Percentiles rank a stretch among this genome's conserved stretches.
phyloP scores from a whole-genome alignment of 2,888 invertebrate species.

The Thecophora atra region DNA sequence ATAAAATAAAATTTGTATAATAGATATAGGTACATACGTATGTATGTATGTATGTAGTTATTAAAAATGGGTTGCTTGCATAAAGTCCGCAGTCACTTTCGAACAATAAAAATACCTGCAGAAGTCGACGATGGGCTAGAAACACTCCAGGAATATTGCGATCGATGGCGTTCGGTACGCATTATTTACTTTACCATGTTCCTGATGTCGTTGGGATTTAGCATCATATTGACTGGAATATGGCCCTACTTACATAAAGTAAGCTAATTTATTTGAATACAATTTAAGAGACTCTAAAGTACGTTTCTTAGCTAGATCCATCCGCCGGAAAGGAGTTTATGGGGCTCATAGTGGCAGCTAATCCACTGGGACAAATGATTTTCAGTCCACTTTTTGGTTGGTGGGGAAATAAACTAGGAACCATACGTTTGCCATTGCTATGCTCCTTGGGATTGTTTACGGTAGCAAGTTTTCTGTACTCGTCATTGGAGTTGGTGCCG shows the following conservation, averaged over 20 bases:
- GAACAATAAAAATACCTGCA: conserved; percentile 53
- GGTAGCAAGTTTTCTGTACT: conserved; percentile 77
- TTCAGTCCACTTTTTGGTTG: conserved; percentile 85
- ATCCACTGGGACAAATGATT: conserved; percentile 87
- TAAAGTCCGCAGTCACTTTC: conserved; percentile 49
- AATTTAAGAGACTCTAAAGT: neutral
- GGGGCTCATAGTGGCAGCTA: conserved; percentile 85
- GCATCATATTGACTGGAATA: conserved; percentile 85
- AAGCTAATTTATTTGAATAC: conserved; percentile 43
- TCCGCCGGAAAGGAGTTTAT: conserved; percentile 83
- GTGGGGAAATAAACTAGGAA: conserved; percentile 82
- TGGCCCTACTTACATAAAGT: conserved; percentile 91
- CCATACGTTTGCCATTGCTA: conserved; percentile 77
- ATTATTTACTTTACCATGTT: conserved; percentile 91
- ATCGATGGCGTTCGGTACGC: conserved; percentile 82
- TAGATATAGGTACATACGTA: too few relatives aligned
- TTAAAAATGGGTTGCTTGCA: conserved; percentile 52
- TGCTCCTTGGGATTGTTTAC: conserved; percentile 77
- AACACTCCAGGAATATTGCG: conserved; percentile 72
- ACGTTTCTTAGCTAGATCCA: conserved; percentile 76
- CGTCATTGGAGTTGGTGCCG: conserved; percentile 77
- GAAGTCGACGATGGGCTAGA: conserved; percentile 71
- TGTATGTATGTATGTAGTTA: too few relatives aligned
- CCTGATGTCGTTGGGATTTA: conserved; percentile 87
- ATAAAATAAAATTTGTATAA: too few relatives aligned